A percentile compares a stretch with the other conserved stretches of the same genome.
Evolutionary conservation across 2,888 invertebrate species (phyloP).

Genomic region (Onchidella celtica): DNA sequence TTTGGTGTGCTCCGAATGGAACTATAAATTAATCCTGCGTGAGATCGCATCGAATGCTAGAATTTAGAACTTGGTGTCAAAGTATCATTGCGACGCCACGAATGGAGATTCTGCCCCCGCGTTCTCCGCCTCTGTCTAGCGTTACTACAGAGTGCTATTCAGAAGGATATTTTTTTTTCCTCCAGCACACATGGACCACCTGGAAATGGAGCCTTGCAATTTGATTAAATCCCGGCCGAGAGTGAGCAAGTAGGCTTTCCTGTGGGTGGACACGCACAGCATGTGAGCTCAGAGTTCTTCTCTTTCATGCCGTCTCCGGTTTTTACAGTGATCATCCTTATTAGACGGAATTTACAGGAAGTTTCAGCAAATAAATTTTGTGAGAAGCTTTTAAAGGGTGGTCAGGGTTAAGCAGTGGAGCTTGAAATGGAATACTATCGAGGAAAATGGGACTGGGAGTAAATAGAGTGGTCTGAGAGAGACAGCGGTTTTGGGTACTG

Average conservation of each 20-base stretch:
- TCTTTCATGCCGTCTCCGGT: background rate
- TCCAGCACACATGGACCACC: background rate
- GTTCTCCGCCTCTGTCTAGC: background rate
- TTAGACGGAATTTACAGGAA: background rate
- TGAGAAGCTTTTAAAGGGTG: no score
- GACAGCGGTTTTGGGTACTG: no score
- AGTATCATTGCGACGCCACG: background rate
- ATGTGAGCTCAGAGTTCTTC: constrained; percentile 14
- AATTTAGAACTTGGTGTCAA: background rate
- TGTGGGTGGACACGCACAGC: constrained; percentile 15
- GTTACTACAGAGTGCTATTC: constrained; percentile 5
- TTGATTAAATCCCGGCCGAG: background rate
- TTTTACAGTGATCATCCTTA: background rate
- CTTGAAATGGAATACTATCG: no score
- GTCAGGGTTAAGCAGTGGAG: no score
- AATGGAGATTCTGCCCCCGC: background rate
- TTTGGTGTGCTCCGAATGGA: no score
- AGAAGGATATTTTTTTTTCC: background rate
- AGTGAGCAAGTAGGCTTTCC: constrained; percentile 10
- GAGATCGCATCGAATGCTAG: background rate
- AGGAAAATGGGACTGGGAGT: no score
- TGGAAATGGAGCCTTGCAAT: background rate
- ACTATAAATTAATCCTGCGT: no score
- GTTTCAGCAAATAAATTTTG: no score
- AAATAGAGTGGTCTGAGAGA: no score